Evolutionary conservation across 2,113 vertebrate species (phyloP).

Genomic region (Eurypyga helias): DNA sequence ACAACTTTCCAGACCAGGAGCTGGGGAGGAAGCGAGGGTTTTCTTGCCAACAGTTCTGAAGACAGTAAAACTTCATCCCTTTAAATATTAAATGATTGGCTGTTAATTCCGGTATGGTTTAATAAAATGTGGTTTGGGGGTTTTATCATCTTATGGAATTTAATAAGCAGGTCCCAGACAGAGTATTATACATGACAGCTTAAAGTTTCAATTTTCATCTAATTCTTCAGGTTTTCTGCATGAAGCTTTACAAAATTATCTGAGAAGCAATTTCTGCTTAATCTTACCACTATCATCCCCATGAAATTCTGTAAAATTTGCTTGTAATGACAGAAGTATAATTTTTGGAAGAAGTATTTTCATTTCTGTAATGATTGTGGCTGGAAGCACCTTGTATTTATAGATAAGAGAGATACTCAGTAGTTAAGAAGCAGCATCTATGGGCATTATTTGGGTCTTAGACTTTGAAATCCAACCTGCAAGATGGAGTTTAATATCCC

Average conservation of each 20-base stretch:
- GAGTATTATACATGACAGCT: background rate
- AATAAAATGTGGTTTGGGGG: background rate
- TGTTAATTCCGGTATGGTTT: slow-evolving; percentile 1
- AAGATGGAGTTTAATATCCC: background rate
- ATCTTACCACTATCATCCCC: background rate
- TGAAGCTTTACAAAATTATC: background rate
- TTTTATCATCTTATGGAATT: background rate
- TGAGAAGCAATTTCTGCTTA: background rate
- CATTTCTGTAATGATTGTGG: background rate
- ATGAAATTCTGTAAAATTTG: background rate
- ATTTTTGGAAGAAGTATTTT: background rate
- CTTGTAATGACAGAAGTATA: background rate
- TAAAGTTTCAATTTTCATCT: slow-evolving; percentile 7
- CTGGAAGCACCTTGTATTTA: background rate
- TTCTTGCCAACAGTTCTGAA: background rate
- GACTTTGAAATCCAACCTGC: background rate
- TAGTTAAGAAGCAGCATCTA: background rate
- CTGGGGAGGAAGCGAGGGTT: accelerated
- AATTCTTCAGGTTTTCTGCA: background rate
- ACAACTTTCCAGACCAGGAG: background rate
- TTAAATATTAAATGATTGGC: background rate
- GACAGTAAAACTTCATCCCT: background rate
- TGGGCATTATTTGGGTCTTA: background rate
- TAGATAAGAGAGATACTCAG: background rate
- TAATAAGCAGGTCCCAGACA: slow-evolving; percentile 22